Conservation (phyloP, 2,113 vertebrate genomes). For the Microtus montanus region DNA sequence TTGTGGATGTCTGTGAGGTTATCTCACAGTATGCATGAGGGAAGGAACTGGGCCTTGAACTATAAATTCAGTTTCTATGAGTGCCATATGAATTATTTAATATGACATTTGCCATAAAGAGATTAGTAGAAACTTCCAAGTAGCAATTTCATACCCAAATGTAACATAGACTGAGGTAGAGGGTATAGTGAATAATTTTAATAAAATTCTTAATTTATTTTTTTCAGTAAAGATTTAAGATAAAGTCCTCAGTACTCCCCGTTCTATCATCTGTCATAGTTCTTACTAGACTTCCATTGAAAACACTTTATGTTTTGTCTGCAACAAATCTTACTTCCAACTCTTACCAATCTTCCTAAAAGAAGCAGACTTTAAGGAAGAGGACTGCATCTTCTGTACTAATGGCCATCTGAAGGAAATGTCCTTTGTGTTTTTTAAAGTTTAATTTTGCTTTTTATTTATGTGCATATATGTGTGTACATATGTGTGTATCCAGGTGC, state of each 20-base stretch:
- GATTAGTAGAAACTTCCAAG: not conserved
- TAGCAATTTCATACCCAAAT: not conserved
- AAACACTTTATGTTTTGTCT: not conserved
- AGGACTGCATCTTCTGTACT: too few relatives aligned
- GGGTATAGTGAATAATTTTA: not conserved
- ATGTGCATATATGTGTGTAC: not conserved
- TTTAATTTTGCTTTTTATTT: not conserved
- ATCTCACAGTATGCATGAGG: fast-evolving
- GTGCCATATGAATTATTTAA: not conserved
- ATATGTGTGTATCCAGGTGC: not conserved
- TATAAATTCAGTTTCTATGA: not conserved
- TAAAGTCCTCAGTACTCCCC: not conserved
- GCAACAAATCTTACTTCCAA: not conserved
- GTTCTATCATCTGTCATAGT: not conserved
- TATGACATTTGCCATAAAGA: not conserved
- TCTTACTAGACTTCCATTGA: not conserved
- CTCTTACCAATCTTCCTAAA: too few relatives aligned
- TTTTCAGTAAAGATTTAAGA: not conserved
- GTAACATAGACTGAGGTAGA: not conserved
- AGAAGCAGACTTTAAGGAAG: too few relatives aligned
- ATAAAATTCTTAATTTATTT: constrained; percentile 7
- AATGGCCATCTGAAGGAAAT: too few relatives aligned
- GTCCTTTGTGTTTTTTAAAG: not conserved
- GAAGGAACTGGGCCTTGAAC: not conserved
- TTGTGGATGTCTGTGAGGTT: not conserved